These are phyloP conservation scores for Sylvia atricapilla DNA, from an alignment of 2,113 vertebrate genomes.

Conservation along the genomic window DNA sequence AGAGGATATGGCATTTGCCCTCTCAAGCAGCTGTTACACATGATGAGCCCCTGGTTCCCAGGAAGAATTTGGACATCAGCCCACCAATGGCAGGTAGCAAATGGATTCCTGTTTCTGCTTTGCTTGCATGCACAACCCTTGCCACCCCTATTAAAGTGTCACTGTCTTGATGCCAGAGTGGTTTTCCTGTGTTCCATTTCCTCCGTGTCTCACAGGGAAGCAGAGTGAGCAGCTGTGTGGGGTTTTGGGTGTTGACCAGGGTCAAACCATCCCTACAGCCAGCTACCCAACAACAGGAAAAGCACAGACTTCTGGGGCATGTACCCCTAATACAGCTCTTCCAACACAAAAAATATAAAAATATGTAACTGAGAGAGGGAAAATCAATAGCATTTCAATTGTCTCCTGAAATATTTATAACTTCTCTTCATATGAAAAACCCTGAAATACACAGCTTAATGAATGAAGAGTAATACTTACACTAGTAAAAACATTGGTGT, in stretches of 20 bases:
- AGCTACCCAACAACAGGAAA: not conserved
- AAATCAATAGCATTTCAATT: not conserved
- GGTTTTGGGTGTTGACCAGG: not conserved
- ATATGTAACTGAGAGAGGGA: not conserved
- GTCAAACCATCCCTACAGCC: not conserved
- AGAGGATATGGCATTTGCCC: not conserved
- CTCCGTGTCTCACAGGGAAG: not conserved
- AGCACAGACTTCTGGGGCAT: fast-evolving
- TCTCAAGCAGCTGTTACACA: not conserved
- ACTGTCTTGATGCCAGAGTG: not conserved
- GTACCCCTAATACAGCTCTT: not conserved
- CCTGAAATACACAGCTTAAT: fast-evolving
- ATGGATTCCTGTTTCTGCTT: not conserved
- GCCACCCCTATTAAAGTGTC: not conserved
- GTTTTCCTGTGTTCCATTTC: not conserved
- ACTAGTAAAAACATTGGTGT: not conserved
- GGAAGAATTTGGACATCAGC: not conserved
- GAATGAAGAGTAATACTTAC: not conserved
- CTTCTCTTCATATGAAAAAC: not conserved
- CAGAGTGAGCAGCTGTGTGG: not conserved
- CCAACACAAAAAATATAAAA: not conserved
- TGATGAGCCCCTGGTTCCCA: not conserved
- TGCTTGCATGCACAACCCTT: not conserved
- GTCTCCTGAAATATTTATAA: not conserved
- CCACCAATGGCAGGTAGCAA: not conserved